Conservation (phyloP, 2,113 vertebrate genomes). For the Dicrurus megarhynchus region DNA sequence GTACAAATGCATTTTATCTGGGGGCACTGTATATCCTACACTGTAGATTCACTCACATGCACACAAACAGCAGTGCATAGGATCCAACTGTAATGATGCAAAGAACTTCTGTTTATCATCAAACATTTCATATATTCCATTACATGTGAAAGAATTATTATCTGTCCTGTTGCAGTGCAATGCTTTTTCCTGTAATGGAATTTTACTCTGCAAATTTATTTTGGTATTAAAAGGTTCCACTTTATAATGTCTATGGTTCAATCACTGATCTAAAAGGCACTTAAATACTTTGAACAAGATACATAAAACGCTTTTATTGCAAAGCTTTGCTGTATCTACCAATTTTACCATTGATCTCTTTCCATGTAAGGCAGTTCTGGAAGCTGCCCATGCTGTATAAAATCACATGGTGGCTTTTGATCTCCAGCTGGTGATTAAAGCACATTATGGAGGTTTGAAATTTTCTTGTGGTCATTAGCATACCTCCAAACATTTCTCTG, state of each 20-base stretch:
- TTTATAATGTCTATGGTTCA: slow-evolving; percentile 80
- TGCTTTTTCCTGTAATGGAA: slow-evolving; percentile 76
- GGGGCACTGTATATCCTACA: not conserved
- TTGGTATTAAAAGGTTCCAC: slow-evolving; percentile 81
- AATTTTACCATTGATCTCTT: slow-evolving; percentile 75
- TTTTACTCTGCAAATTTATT: slow-evolving; percentile 78
- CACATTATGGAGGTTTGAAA: slow-evolving; percentile 43
- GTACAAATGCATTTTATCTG: not conserved
- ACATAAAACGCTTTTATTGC: slow-evolving; percentile 80
- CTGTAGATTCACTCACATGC: not conserved
- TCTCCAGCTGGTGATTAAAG: slow-evolving; percentile 66
- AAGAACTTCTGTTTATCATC: slow-evolving; percentile 79
- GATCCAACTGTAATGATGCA: slow-evolving; percentile 6
- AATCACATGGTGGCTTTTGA: slow-evolving; percentile 57
- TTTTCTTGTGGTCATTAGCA: slow-evolving; percentile 46
- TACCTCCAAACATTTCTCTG: slow-evolving; percentile 33
- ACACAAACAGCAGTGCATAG: not conserved
- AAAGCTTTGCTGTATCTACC: slow-evolving; percentile 75
- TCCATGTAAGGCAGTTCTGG: slow-evolving; percentile 69
- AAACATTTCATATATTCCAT: slow-evolving; percentile 75
- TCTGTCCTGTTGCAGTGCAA: slow-evolving; percentile 71
- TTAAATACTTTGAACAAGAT: slow-evolving; percentile 81
- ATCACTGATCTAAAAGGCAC: slow-evolving; percentile 83
- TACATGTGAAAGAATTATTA: slow-evolving; percentile 76
- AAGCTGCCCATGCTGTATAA: slow-evolving; percentile 60